phyloP scores from a whole-genome alignment of 2,113 vertebrate species.

The Nerophis lumbriciformis region DNA sequence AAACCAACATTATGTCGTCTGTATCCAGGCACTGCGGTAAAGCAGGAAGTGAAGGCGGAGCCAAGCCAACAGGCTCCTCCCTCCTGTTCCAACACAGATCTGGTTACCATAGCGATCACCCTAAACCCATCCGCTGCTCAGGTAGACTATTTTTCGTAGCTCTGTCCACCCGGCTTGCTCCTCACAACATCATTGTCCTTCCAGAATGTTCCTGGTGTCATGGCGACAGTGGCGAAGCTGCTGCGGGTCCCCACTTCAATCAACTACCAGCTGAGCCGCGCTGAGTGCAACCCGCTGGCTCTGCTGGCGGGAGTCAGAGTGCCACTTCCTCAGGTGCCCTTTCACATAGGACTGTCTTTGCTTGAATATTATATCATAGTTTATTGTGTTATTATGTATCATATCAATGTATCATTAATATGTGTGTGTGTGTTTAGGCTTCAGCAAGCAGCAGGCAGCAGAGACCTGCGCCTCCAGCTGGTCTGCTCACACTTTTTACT shows the following conservation, averaged over 20 bases:
- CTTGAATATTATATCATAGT: too few species aligned
- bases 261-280: slow-evolving; percentile 80
- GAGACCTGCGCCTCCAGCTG: slow-evolving; percentile 22
- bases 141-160: slow-evolving; percentile 58
- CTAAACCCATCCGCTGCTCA: slow-evolving; percentile 86
- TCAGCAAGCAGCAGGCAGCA: slow-evolving; percentile 12
- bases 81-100: slow-evolving; percentile 82
- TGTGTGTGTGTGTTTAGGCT: slow-evolving; percentile 22
- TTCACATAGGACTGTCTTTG: too few species aligned
- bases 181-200: slow-evolving; percentile 16
- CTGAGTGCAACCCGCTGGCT: slow-evolving; percentile 51
- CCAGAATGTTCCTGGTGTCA: slow-evolving; percentile 83
- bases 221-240: slow-evolving; percentile 85
- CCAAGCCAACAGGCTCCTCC: slow-evolving; percentile 74
- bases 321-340: slow-evolving; percentile 37
- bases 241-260: slow-evolving; percentile 80
- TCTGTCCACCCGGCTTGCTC: not conserved
- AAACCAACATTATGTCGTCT: not conserved
- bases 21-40: slow-evolving; percentile 76
- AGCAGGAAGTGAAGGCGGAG: slow-evolving; percentile 86
- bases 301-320: slow-evolving; percentile 70
- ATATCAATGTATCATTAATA: too few species aligned
- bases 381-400: too few species aligned
- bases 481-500: slow-evolving; percentile 7
- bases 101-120: slow-evolving; percentile 92